Percentiles rank a stretch among this genome's conserved stretches.
Evolutionary conservation across 2,888 invertebrate genomes (phyloP).

Genomic region (Lasioglossum figueresi): DNA sequence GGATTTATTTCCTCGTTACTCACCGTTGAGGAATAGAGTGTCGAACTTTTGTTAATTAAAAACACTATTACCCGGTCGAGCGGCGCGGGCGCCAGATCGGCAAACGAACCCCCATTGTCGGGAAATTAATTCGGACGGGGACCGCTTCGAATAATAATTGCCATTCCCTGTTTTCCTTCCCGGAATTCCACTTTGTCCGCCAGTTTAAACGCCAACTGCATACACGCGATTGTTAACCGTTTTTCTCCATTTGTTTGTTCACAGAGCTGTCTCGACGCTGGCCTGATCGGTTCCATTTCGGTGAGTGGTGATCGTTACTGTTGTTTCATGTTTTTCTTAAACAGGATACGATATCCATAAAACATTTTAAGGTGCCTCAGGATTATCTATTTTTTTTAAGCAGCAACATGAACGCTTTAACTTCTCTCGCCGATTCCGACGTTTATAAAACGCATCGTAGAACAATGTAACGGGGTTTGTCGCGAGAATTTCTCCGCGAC

Average conservation of each 20-base stretch:
- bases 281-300: not conserved
- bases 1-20: conserved; percentile 27
- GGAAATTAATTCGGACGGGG: not conserved
- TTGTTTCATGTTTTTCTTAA: not conserved
- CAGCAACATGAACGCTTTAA: not conserved
- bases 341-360: not conserved
- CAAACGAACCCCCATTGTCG: conserved; percentile 4
- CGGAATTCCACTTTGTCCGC: not conserved
- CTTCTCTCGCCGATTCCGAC: not conserved
- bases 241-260: conserved; percentile 19
- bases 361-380: too few relatives aligned
- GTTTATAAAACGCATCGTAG: not conserved
- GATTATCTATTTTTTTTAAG: too few relatives aligned
- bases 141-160: conserved; percentile 13
- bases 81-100: not conserved
- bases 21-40: not conserved
- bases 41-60: conserved; percentile 21
- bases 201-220: not conserved
- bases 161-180: not conserved
- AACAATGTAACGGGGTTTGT: not conserved
- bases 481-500: not conserved
- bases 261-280: conserved; percentile 8
- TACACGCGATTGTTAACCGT: not conserved
- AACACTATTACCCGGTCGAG: not conserved
- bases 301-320: conserved; percentile 6